phyloP scores from a whole-genome alignment of 2,113 vertebrate species.

The Paracanthobrama guichenoti region DNA sequence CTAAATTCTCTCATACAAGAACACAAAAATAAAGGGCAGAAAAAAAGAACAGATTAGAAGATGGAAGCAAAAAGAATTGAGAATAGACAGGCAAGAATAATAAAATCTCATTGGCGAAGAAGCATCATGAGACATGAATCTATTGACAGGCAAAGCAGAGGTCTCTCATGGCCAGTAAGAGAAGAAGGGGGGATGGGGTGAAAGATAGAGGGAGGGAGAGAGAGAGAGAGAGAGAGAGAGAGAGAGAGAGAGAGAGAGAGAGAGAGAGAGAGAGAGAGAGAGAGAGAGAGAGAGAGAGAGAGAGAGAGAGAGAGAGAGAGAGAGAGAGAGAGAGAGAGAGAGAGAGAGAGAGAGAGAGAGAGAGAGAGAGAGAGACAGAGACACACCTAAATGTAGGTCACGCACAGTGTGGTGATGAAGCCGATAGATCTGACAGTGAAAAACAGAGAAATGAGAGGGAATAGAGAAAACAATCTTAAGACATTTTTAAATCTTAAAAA shows the following conservation, averaged over 20 bases:
- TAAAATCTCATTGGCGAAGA: not conserved
- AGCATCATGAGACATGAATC: not conserved
- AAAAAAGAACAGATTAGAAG: not conserved
- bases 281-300: slow-evolving; percentile 29
- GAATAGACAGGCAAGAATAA: not conserved
- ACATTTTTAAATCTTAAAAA: not conserved
- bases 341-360: slow-evolving; percentile 23
- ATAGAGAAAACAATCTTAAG: not conserved
- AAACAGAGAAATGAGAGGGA: not conserved
- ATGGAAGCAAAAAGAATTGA: not conserved
- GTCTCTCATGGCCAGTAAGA: slow-evolving; percentile 1
- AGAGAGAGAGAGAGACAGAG: slow-evolving; percentile 20
- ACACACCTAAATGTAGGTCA: slow-evolving; percentile 65
- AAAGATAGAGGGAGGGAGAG: slow-evolving; percentile 11
- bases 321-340: slow-evolving; percentile 9
- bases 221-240: slow-evolving; percentile 13
- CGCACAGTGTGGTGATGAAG: not conserved
- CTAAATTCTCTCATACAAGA: slow-evolving; percentile 41
- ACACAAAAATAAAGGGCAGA: not conserved
- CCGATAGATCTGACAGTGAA: not conserved
- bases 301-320: slow-evolving; percentile 15
- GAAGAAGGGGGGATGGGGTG: slow-evolving; percentile 4
- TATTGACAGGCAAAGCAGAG: slow-evolving; percentile 17
- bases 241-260: slow-evolving; percentile 14
- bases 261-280: slow-evolving; percentile 19